Evolutionary conservation across 1,140 invertebrate genomes (phyloP).

Genomic region (Paraescarpia echinospica): DNA sequence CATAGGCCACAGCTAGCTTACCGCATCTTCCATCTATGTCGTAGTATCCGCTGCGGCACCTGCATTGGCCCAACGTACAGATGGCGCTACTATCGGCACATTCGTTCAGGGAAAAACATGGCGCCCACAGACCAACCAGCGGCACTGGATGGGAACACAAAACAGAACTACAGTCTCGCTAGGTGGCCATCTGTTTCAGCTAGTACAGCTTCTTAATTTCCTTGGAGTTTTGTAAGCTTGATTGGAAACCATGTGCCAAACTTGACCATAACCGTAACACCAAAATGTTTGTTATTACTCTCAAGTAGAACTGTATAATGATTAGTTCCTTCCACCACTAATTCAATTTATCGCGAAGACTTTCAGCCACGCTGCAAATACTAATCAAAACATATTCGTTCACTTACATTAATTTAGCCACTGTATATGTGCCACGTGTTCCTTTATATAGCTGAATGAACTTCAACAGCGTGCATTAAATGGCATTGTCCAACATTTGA

Average conservation of each 20-base stretch:
- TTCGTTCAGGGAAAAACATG: neutral
- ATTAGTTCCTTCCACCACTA: neutral
- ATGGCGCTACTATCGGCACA: slow-evolving; percentile 10
- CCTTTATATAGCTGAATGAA: neutral
- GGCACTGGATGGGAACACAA: neutral
- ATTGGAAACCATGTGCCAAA: no score
- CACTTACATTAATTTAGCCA: neutral
- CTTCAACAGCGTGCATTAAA: neutral
- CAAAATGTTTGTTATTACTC: no score
- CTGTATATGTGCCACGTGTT: neutral
- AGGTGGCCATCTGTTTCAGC: neutral
- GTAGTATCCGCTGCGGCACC: slow-evolving; percentile 13
- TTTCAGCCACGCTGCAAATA: neutral
- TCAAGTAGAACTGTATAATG: no score
- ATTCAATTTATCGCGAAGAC: neutral
- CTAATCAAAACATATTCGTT: neutral
- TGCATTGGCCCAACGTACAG: slow-evolving; percentile 12
- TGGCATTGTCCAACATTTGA: neutral
- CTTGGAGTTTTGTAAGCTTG: no score
- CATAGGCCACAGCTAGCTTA: neutral
- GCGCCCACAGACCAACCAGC: slow-evolving; percentile 16
- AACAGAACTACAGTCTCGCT: neutral
- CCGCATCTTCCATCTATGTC: slow-evolving; percentile 15
- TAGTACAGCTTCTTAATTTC: neutral
- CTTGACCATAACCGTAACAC: no score